These are phyloP conservation scores for Tychaedon coryphoeus DNA, from an alignment of 2,113 vertebrate genomes.

Conservation along the genomic window DNA sequence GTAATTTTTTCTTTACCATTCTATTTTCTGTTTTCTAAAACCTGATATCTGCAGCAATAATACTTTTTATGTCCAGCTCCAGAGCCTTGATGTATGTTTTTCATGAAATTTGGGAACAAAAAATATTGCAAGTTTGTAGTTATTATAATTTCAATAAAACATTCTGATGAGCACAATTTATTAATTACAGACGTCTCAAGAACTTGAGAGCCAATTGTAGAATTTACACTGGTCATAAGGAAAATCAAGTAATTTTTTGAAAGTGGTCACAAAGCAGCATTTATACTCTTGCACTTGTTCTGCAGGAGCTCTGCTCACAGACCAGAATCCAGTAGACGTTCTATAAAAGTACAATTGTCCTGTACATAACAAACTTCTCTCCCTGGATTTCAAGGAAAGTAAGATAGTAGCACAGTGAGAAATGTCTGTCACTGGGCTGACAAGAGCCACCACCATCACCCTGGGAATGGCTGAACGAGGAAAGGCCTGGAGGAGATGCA, in stretches of 20 bases:
- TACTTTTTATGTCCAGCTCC: neutral
- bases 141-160: neutral
- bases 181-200: neutral
- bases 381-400: neutral
- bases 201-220: neutral
- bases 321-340: neutral
- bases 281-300: neutral
- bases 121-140: neutral
- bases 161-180: neutral
- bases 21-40: neutral
- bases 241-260: neutral
- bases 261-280: neutral
- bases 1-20: neutral
- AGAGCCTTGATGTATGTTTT: neutral
- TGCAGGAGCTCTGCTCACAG: neutral
- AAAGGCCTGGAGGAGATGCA: neutral
- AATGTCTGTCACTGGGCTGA: neutral
- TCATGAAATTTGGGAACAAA: neutral
- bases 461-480: neutral
- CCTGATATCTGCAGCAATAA: neutral
- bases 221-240: neutral
- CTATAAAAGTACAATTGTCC: neutral
- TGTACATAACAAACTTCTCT: neutral
- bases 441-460: neutral
- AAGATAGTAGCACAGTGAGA: neutral